Percentiles rank a stretch among this genome's conserved stretches.
Conservation (phyloP, 1,140 invertebrate genomes). For the Listronotus bonariensis region DNA sequence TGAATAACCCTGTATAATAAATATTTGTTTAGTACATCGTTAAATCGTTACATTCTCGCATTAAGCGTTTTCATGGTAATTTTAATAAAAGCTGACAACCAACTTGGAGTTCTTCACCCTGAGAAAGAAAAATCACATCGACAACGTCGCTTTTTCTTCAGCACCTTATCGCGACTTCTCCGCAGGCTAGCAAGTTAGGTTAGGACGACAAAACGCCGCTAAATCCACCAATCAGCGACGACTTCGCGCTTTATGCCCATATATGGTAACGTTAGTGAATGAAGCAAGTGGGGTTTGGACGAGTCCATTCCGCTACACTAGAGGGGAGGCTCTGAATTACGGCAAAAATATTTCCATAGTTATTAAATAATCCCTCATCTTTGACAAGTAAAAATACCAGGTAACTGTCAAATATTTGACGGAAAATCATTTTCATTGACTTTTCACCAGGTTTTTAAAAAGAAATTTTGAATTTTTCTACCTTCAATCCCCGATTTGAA, state of each 20-base stretch:
- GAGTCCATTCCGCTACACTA: conserved; percentile 38
- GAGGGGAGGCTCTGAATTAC: conserved; percentile 41
- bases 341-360: conserved; percentile 21
- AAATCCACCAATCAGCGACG: conserved; percentile 63
- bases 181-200: too few species aligned
- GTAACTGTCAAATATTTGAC: conserved; percentile 24
- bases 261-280: conserved; percentile 73
- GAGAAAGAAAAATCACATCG: too few species aligned
- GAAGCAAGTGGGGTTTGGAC: conserved; percentile 55
- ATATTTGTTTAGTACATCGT: too few species aligned
- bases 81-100: too few species aligned
- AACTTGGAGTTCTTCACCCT: too few species aligned
- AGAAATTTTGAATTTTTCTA: conserved; percentile 45
- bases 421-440: neutral
- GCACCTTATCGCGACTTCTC: too few species aligned
- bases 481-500: conserved; percentile 33
- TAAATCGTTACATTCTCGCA: too few species aligned
- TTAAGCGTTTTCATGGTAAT: too few species aligned
- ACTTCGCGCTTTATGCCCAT: conserved; percentile 74
- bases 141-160: too few species aligned
- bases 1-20: too few species aligned
- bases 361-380: conserved; percentile 16
- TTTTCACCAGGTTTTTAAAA: conserved; percentile 8
- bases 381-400: conserved; percentile 19
- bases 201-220: conserved; percentile 10